Evolutionary conservation across 2,797 vertebrate species (phyloP).

Genomic region (Leptoclinus maculatus): DNA sequence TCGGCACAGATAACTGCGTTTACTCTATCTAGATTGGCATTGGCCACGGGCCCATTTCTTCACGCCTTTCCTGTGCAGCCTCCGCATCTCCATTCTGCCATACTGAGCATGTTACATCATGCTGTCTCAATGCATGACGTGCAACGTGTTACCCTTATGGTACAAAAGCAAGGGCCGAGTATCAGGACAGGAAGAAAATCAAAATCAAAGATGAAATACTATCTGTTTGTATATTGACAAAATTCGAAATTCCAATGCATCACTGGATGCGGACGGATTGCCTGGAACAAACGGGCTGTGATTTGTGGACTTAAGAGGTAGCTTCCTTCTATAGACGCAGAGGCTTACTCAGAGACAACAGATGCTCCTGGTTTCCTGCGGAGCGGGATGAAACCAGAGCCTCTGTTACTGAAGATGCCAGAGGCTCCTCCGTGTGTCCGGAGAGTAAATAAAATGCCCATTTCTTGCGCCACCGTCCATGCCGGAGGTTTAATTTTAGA

Average conservation of each 20-base stretch:
- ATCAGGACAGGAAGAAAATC: not conserved
- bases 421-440: conserved; percentile 45
- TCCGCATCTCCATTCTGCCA: conserved; percentile 20
- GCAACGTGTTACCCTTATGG: not conserved
- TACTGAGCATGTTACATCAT: conserved; percentile 8
- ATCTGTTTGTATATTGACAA: conserved; percentile 6
- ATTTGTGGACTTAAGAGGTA: conserved; percentile 27
- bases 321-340: conserved; percentile 26
- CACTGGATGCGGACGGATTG: not conserved
- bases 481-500: conserved; percentile 74
- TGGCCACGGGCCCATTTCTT: conserved; percentile 38
- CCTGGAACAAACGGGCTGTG: conserved; percentile 21
- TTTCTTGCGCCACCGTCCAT: conserved; percentile 60
- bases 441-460: conserved; percentile 61
- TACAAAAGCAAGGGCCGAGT: not conserved
- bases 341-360: conserved; percentile 51
- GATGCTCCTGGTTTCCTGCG: conserved; percentile 57
- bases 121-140: conserved; percentile 12
- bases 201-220: conserved; percentile 4
- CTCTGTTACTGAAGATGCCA: conserved; percentile 52
- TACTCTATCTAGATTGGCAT: conserved; percentile 40
- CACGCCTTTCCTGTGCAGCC: conserved; percentile 1
- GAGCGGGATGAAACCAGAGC: conserved; percentile 58
- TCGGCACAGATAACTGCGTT: conserved; percentile 32
- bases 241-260: conserved; percentile 15